Percentiles rank a stretch among this genome's conserved stretches.
These are phyloP conservation scores for Thereva nobilitata DNA, from an alignment of 2,888 invertebrate genomes.

Conservation along the genomic window DNA sequence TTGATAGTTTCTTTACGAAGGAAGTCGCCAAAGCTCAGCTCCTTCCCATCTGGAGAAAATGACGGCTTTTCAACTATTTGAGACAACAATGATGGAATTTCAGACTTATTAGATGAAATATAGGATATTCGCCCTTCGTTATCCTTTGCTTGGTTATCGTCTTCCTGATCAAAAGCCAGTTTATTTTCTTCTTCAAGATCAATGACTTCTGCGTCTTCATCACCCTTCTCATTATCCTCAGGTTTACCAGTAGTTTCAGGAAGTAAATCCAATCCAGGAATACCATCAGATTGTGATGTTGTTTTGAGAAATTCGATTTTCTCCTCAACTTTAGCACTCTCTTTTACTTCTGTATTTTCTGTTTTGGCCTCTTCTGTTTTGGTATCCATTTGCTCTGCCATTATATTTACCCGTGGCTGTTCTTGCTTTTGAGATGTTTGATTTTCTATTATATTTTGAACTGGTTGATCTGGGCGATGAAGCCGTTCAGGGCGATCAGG, in stretches of 20 bases:
- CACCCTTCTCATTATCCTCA: slow-evolving; percentile 44
- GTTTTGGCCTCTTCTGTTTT: not conserved
- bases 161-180: not conserved
- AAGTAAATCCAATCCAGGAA: slow-evolving; percentile 75
- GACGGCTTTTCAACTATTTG: slow-evolving; percentile 24
- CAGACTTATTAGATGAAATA: not conserved
- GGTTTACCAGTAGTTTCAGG: slow-evolving; percentile 57
- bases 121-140: not conserved
- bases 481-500: not conserved
- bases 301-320: slow-evolving; percentile 49
- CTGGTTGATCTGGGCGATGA: not conserved
- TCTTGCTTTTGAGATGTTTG: not conserved
- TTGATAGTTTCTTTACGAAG: too few species aligned
- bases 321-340: not conserved
- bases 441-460: not conserved
- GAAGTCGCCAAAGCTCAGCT: not conserved
- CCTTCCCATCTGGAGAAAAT: slow-evolving; percentile 8
- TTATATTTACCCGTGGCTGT: not conserved
- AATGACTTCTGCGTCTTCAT: slow-evolving; percentile 41
- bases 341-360: not conserved
- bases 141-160: not conserved
- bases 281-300: slow-evolving; percentile 58
- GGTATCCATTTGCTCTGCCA: not conserved
- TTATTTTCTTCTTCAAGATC: slow-evolving; percentile 40
- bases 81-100: slow-evolving; percentile 29